Base-by-base conservation (phyloP, 2,888 invertebrate species). In the Ctena decussata region DNA sequence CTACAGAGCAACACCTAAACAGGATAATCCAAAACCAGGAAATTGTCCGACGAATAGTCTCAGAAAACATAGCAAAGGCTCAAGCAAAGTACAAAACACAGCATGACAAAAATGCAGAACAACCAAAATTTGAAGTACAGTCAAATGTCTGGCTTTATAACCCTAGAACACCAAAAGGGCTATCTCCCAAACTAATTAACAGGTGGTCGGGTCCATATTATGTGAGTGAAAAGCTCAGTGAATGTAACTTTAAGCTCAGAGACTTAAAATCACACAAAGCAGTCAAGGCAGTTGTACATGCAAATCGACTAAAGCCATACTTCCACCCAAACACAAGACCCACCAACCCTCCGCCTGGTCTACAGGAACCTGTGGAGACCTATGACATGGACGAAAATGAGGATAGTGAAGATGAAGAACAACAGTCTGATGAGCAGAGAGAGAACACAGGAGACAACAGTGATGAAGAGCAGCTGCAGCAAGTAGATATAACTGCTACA, bases 231-330 rank as follows among this genome's bases (percentile, higher is more conserved):
- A n/a, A n/a, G n/a, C n/a, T n/a, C n/a, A n/a, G n/a, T n/a, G n/a
- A n/a, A n/a, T n/a, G n/a, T 11, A 75, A 46, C 27, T 85, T 77
- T 46, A 73, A 39, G 27, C 69, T 85, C 15, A n/a, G 77, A 41
- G 73, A 86, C 71, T 12, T 73, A 6, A 69, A 72, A 32, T 77
- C 76, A 21, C 72, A 80, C 41, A 72, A 80, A 24, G 73, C 70
- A 11, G 37, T 85, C n/a, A 82, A 78, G 41, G 30, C 37, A 49
- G 46, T 77, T n/a, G 73, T 77, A 5, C 81, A 87, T 82, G 41
- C 87, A 24, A 82, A 85, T 41, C 27, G 82, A 27, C 46, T 82
- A 53, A 85, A 77, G 49, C 83, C 83, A 49, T 86, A 86, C 57
- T 75, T 69, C 46, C 76, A 78, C 75, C 83, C 83, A 8, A 35